phyloP scores from a whole-genome alignment of 2,888 invertebrate species.

The Geotrupes spiniger region DNA sequence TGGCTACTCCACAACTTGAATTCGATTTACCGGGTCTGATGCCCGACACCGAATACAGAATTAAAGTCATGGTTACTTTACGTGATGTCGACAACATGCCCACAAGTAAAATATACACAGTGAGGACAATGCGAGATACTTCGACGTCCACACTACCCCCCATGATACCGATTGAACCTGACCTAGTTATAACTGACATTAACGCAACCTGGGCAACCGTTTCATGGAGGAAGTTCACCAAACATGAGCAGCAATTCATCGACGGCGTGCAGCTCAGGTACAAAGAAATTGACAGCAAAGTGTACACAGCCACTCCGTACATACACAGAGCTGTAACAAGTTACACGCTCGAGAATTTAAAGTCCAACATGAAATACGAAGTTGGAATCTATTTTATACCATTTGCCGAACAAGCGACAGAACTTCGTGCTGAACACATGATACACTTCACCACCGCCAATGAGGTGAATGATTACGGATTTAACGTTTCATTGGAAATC shows the following conservation, averaged over 20 bases:
- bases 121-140: constrained; percentile 61
- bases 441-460: constrained; percentile 71
- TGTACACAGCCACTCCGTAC: constrained; percentile 80
- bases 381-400: constrained; percentile 82
- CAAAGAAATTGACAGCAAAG: constrained; percentile 76
- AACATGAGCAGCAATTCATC: constrained; percentile 77
- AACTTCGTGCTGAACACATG: constrained; percentile 69
- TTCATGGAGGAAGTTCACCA: constrained; percentile 78
- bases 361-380: constrained; percentile 77
- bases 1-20: constrained; percentile 81
- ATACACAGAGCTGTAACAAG: constrained; percentile 79
- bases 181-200: constrained; percentile 67
- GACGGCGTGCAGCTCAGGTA: constrained; percentile 87
- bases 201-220: constrained; percentile 77
- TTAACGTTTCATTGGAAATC: constrained; percentile 74
- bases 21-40: constrained; percentile 75
- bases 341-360: constrained; percentile 74
- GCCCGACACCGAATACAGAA: constrained; percentile 77
- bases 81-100: constrained; percentile 76
- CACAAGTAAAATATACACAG: constrained; percentile 71
- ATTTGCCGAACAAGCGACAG: constrained; percentile 74
- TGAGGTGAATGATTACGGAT: constrained; percentile 76
- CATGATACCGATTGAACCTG: constrained; percentile 68
- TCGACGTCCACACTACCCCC: constrained; percentile 58
- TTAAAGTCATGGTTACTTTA: constrained; percentile 76